Conservation (phyloP, 2,113 vertebrate genomes). For the Periophthalmodon schlosseri region DNA sequence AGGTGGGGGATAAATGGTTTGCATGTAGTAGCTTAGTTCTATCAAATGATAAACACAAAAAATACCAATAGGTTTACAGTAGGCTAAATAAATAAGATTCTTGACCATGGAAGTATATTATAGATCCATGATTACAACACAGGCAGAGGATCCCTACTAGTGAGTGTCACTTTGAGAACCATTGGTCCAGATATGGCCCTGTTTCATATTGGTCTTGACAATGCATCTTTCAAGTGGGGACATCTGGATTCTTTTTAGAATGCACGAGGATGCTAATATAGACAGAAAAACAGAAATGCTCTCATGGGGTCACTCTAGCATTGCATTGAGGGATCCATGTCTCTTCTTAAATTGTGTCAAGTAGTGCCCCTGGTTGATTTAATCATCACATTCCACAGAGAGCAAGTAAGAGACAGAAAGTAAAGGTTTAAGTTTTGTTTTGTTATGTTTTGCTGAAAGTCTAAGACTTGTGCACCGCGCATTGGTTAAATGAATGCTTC, state of each 20-base stretch:
- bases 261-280: neutral
- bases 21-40: too few relatives aligned
- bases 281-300: neutral
- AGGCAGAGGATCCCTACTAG: too few relatives aligned
- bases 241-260: neutral
- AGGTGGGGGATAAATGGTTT: too few relatives aligned
- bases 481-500: neutral
- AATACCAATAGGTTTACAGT: too few relatives aligned
- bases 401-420: neutral
- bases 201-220: neutral
- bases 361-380: neutral
- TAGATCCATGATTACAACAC: too few relatives aligned
- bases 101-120: too few relatives aligned
- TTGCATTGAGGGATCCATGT: neutral
- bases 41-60: too few relatives aligned
- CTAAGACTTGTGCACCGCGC: neutral
- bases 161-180: neutral
- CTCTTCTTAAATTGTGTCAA: neutral
- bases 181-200: neutral
- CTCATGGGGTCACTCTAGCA: neutral
- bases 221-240: neutral
- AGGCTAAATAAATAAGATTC: too few relatives aligned
- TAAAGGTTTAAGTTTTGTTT: neutral
- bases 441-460: neutral
- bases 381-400: neutral